Conservation (phyloP, 2,797 vertebrate species). For the Urosaurus nigricauda region DNA sequence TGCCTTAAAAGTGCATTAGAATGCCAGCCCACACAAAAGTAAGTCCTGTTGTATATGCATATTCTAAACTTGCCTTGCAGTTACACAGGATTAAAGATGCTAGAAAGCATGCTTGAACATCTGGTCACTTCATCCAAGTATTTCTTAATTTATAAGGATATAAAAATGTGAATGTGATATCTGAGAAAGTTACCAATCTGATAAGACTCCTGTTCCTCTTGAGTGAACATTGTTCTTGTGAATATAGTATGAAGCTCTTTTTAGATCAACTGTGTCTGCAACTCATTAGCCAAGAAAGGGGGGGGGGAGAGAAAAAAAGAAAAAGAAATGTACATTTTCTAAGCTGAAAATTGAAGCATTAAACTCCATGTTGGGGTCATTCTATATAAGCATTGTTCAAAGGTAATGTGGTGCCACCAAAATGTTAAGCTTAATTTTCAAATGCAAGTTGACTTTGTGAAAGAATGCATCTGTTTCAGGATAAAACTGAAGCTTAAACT, state of each 20-base stretch:
- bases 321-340: slow-evolving; percentile 53
- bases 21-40: slow-evolving; percentile 46
- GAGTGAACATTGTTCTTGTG: slow-evolving; percentile 70
- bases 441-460: slow-evolving; percentile 27
- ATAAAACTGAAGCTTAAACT: slow-evolving; percentile 44
- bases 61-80: slow-evolving; percentile 2
- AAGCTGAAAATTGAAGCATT: slow-evolving; percentile 61
- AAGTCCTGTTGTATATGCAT: slow-evolving; percentile 27
- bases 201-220: slow-evolving; percentile 68
- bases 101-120: slow-evolving; percentile 70
- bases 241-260: slow-evolving; percentile 61
- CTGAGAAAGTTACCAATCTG: slow-evolving; percentile 71
- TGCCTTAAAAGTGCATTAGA: slow-evolving; percentile 24
- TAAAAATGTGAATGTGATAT: slow-evolving; percentile 78
- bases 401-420: slow-evolving; percentile 21
- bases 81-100: slow-evolving; percentile 58
- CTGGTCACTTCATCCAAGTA: slow-evolving; percentile 77
- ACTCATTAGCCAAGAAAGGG: slow-evolving; percentile 58
- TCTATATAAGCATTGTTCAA: slow-evolving; percentile 36
- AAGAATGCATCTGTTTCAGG: slow-evolving; percentile 37
- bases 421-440: background rate
- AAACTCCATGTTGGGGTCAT: slow-evolving; percentile 46
- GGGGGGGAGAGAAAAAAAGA: background rate
- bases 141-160: slow-evolving; percentile 80
- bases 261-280: slow-evolving; percentile 65